Conservation (phyloP, 2,797 vertebrate species). For the Platalea minor region DNA sequence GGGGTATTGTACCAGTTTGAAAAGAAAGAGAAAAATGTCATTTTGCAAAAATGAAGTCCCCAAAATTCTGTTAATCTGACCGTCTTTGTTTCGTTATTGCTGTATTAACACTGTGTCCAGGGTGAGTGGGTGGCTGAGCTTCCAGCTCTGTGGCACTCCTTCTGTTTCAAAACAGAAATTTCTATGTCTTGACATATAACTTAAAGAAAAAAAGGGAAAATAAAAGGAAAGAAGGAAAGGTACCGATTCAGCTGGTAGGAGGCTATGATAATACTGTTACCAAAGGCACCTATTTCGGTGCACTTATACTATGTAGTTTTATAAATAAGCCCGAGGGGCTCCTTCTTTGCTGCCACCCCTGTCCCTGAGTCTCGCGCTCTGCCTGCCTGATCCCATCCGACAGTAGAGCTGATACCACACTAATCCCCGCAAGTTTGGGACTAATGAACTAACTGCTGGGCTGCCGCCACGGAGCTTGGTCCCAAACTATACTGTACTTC, state of each 20-base stretch:
- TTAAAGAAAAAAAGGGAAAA: neutral
- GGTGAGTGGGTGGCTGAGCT: conserved; percentile 1
- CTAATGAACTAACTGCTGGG: conserved; percentile 99
- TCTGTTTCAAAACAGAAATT: neutral
- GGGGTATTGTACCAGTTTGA: neutral
- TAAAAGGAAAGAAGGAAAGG: neutral
- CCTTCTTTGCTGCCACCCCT: conserved; percentile 65
- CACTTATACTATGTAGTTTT: conserved; percentile 28
- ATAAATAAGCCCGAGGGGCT: conserved; percentile 48
- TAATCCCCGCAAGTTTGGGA: conserved; percentile 98
- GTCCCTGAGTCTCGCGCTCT: conserved; percentile 66
- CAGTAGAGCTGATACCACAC: conserved; percentile 86
- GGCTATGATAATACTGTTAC: neutral
- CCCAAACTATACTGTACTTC: conserved; percentile 99
- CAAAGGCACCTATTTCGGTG: conserved; percentile 28
- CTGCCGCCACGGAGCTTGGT: conserved; percentile 94
- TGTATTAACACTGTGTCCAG: neutral
- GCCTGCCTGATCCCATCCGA: conserved; percentile 83
- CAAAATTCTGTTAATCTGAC: neutral
- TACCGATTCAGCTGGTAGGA: conserved; percentile 40
- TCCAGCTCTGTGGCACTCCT: neutral
- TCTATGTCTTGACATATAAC: neutral
- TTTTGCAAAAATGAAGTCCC: neutral
- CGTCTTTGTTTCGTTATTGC: neutral
- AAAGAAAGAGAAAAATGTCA: neutral